Evolutionary conservation across 2,797 vertebrate genomes (phyloP).

Genomic region (Helicolenus hilgendorfi): DNA sequence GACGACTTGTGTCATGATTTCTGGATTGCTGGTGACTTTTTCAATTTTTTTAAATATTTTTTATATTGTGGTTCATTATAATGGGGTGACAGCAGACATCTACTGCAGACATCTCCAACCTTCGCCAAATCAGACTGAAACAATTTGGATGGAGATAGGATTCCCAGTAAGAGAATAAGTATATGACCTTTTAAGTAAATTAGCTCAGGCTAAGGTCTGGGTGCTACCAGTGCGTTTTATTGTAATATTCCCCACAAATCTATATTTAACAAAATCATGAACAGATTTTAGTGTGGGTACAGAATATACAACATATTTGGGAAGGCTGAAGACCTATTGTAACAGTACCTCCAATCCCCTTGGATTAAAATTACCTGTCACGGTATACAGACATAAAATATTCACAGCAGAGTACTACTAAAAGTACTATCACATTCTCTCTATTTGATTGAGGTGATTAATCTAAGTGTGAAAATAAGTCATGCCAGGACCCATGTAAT

Average conservation of each 20-base stretch:
- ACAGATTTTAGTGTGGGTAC: background rate
- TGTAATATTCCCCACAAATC: background rate
- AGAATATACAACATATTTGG: background rate
- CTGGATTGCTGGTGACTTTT: conserved; percentile 21
- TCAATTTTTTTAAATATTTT: conserved; percentile 5
- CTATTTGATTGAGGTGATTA: background rate
- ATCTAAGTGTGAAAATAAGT: background rate
- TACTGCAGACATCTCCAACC: conserved; percentile 46
- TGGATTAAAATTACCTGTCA: background rate
- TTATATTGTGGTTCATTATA: conserved; percentile 32
- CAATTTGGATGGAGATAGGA: conserved; percentile 47
- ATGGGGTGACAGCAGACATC: conserved; percentile 41
- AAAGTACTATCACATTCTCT: background rate
- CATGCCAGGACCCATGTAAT: background rate
- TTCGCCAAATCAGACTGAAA: conserved; percentile 46
- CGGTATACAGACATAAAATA: background rate
- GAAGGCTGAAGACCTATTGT: background rate
- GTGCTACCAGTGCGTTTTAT: background rate
- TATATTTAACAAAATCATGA: background rate
- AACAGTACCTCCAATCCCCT: background rate
- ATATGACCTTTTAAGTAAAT: conserved; percentile 11
- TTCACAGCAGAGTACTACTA: background rate
- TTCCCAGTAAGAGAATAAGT: conserved; percentile 21
- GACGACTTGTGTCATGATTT: background rate
- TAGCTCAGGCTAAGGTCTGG: background rate